A percentile compares a stretch with the other conserved stretches of the same genome.
phyloP scores from a whole-genome alignment of 2,888 invertebrate species.

The Odontothrips loti region DNA sequence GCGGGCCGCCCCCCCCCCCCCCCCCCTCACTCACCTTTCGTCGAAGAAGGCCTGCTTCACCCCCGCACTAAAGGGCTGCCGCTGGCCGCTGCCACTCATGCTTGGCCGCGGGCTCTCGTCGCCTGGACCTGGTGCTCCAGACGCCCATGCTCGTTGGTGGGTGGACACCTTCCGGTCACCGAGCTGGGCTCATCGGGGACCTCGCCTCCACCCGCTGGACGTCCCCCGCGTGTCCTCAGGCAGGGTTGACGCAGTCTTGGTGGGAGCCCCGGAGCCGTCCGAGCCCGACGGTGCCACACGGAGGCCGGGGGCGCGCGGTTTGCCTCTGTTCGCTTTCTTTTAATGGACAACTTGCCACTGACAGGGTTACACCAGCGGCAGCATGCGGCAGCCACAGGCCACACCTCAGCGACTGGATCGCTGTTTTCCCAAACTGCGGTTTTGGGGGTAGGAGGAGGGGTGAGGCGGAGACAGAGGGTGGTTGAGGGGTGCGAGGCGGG shows the following conservation, averaged over 20 bases:
- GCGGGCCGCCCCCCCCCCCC: background rate
- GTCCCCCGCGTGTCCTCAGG: too few relatives aligned
- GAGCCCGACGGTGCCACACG: background rate
- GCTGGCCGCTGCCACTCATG: too few relatives aligned
- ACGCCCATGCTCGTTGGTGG: too few relatives aligned
- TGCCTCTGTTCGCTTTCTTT: background rate
- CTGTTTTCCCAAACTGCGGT: constrained; percentile 12
- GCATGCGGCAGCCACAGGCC: background rate
- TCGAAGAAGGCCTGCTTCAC: too few relatives aligned
- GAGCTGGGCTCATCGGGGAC: too few relatives aligned
- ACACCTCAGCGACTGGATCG: constrained; percentile 15
- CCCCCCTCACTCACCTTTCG: background rate
- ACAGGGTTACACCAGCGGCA: background rate
- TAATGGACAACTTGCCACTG: constrained; percentile 22
- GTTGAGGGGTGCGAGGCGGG: background rate
- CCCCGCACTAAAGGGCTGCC: too few relatives aligned
- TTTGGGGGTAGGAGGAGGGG: background rate
- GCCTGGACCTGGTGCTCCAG: too few relatives aligned
- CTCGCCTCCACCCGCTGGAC: too few relatives aligned
- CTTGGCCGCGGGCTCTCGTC: too few relatives aligned
- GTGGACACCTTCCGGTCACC: too few relatives aligned
- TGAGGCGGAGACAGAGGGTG: background rate
- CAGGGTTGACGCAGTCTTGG: too few relatives aligned
- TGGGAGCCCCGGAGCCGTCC: background rate
- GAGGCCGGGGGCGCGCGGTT: background rate